These are phyloP conservation scores for Campopleginae sp. DNA, from an alignment of 2,888 invertebrate genomes.

Conservation along the genomic window DNA sequence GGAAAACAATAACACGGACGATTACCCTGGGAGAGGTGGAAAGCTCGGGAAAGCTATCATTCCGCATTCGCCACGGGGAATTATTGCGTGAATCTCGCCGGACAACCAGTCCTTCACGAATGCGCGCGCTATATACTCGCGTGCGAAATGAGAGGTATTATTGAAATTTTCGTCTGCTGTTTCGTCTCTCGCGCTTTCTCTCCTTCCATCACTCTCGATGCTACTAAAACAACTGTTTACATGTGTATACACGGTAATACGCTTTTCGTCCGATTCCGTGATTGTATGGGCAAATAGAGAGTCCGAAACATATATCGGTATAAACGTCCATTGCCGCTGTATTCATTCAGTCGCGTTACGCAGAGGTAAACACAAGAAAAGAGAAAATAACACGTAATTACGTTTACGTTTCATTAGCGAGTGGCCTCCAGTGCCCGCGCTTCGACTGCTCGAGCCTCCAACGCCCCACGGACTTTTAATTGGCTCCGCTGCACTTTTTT, in stretches of 20 bases:
- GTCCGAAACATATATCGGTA: background rate
- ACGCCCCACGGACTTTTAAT: slow-evolving; percentile 59
- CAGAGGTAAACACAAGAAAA: slow-evolving; percentile 34
- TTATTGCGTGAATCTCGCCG: slow-evolving; percentile 59
- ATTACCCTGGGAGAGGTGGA: slow-evolving; percentile 72
- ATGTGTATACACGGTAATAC: slow-evolving; percentile 17
- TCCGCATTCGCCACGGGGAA: slow-evolving; percentile 68
- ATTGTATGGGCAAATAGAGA: slow-evolving; percentile 12
- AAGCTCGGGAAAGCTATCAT: slow-evolving; percentile 70
- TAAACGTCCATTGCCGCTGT: background rate
- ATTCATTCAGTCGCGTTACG: slow-evolving; percentile 31
- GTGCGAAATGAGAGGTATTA: background rate
- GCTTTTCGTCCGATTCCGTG: background rate
- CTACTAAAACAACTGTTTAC: slow-evolving; percentile 42
- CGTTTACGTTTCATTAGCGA: slow-evolving; percentile 66
- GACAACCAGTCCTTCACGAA: slow-evolving; percentile 49
- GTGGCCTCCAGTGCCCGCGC: slow-evolving; percentile 31
- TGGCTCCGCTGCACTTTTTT: slow-evolving; percentile 39
- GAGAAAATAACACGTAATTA: slow-evolving; percentile 59
- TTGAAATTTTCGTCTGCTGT: background rate
- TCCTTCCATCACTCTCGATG: background rate
- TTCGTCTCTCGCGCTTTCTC: background rate
- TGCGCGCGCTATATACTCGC: background rate
- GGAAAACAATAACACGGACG: slow-evolving; percentile 76
- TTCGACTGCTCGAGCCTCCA: slow-evolving; percentile 46